These are phyloP conservation scores for Lycopodina hypogea DNA, from an alignment of 37 sponge, comb jelly and placozoan genomes.

Conservation along the genomic window DNA sequence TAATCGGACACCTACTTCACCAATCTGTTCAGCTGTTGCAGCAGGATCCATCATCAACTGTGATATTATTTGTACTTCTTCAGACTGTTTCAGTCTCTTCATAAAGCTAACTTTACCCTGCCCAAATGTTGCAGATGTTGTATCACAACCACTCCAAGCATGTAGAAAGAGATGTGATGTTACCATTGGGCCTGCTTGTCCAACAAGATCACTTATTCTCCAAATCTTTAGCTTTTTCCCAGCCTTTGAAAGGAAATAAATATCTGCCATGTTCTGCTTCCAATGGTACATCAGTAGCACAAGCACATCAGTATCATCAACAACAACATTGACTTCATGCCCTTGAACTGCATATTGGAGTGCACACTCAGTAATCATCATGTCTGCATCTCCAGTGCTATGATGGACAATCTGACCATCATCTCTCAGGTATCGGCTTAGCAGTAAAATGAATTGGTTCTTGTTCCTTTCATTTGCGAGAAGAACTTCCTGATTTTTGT, in stretches of 20 bases:
- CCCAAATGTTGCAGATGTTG: too few species aligned
- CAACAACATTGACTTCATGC: conserved; percentile 1
- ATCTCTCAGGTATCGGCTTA: conserved; percentile 3
- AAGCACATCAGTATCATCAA: not conserved
- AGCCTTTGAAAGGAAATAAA: too few species aligned
- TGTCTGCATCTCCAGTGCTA: conserved; percentile 27
- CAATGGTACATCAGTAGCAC: conserved; percentile 29
- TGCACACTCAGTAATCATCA: conserved; percentile 18
- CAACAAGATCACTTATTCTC: conserved; percentile 35
- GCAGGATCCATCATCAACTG: conserved; percentile 22
- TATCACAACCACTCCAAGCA: too few species aligned
- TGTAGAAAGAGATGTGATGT: too few species aligned
- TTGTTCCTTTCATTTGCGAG: too few species aligned
- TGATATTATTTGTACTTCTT: conserved; percentile 25
- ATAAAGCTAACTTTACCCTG: too few species aligned
- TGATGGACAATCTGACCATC: conserved; percentile 13
- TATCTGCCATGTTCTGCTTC: too few species aligned
- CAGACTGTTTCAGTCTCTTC: too few species aligned
- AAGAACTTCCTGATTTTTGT: conserved; percentile 19
- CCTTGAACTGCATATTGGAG: conserved; percentile 16
- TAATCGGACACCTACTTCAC: conserved; percentile 35
- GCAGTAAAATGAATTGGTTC: too few species aligned
- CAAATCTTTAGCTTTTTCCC: too few species aligned
- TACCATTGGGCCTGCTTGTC: too few species aligned
- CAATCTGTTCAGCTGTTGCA: conserved; percentile 24